Conservation (phyloP, 2,888 invertebrate genomes). For the Eupithecia pulchellata region DNA sequence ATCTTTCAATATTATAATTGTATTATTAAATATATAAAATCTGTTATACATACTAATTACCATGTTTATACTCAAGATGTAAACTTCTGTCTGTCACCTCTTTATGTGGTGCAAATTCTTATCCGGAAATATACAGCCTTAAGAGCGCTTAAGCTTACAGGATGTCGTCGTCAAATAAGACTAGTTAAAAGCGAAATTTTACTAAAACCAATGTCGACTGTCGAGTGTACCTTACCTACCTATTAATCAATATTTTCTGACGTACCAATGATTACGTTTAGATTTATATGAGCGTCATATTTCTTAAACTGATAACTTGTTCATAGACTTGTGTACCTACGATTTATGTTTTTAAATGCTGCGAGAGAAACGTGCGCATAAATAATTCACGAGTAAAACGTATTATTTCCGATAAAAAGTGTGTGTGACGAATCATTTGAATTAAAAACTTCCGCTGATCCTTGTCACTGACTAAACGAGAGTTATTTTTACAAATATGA, state of each 20-base stretch:
- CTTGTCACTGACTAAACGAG: background rate
- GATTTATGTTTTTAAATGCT: constrained; percentile 6
- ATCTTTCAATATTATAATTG: no score
- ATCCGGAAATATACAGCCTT: no score
- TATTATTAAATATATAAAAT: no score
- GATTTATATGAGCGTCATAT: constrained; percentile 8
- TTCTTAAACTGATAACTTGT: background rate
- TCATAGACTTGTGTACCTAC: background rate
- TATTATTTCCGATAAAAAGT: constrained; percentile 9
- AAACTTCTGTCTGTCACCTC: no score
- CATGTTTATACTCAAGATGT: no score
- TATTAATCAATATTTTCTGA: background rate
- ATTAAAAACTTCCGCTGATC: constrained; percentile 11
- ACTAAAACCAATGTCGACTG: background rate
- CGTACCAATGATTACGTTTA: background rate
- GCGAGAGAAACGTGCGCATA: background rate
- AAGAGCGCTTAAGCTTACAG: no score
- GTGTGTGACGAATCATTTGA: constrained; percentile 5
- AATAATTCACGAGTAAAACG: constrained; percentile 9
- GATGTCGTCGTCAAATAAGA: no score
- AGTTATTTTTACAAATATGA: constrained; percentile 6
- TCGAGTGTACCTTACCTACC: background rate
- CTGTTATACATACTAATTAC: no score
- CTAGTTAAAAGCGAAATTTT: background rate
- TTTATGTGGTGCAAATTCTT: no score